Percentiles rank a stretch among this genome's conserved stretches.
Conservation (phyloP, 2,888 invertebrate genomes). For the Ypsolopha scabrella region DNA sequence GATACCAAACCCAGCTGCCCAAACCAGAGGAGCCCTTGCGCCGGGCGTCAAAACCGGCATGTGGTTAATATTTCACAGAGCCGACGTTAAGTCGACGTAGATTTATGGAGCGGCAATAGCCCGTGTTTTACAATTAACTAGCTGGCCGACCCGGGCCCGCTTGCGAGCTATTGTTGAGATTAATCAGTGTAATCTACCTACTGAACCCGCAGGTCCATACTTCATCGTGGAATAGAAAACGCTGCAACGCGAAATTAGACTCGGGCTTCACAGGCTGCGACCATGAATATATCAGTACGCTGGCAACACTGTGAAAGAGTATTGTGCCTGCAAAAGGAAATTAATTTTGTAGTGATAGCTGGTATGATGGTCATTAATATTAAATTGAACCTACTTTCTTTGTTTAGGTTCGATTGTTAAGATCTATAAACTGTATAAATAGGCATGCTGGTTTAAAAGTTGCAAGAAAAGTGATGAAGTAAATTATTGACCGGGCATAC, state of each 20-base stretch:
- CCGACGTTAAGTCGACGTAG: conserved; percentile 61
- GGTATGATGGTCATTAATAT: no score
- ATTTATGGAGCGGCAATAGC: conserved; percentile 52
- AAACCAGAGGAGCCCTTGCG: conserved; percentile 14
- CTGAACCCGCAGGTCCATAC: no score
- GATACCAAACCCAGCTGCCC: no score
- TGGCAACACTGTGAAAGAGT: neutral
- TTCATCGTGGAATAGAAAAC: no score
- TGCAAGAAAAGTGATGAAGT: no score
- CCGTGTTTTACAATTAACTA: conserved; percentile 60
- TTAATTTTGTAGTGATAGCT: no score
- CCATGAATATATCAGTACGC: conserved; percentile 11
- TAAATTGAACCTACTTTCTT: no score
- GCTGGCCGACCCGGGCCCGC: conserved; percentile 3
- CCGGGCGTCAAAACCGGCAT: conserved; percentile 53
- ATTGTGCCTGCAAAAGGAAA: no score
- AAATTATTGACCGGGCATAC: no score
- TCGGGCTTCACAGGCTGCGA: conserved; percentile 12
- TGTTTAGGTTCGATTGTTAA: no score
- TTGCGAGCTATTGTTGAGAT: neutral
- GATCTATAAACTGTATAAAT: no score
- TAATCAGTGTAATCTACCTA: neutral
- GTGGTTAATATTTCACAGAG: conserved; percentile 64
- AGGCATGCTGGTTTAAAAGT: no score
- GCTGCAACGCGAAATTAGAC: conserved; percentile 6